Evolutionary conservation across 2,113 vertebrate genomes (phyloP), one percentile per base, ranked within the genome.

Genomic region (Ictalurus furcatus): DNA sequence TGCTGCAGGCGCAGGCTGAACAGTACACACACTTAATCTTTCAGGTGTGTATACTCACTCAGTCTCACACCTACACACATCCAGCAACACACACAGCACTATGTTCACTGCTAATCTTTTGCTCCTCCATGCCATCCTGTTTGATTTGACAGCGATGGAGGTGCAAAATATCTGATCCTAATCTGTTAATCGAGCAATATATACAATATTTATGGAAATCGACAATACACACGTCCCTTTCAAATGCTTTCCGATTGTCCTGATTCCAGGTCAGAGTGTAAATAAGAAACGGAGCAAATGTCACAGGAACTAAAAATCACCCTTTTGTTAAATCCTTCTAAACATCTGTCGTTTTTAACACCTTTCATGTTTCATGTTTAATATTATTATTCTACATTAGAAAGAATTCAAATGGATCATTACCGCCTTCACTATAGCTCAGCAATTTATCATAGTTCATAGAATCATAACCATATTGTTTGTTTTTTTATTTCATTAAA

Each of bases 1-100:
- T 99, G 85, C 95, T 99, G 92, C 98, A 98, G 92, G 97, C 97
- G 25, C 97, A 99, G 56, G 97, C 97, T 0, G 98, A 97, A 73
- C 97, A 99, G 92, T 97, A 98, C 92, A 98, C 95, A 91, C 97
- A 95, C 7, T 95, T 99, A 54, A 94, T 98, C 56, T 99, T 98
- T 90, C 97, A 99, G 98, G 98, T 98, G 93, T 8, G 84, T 30
- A 71, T n/a, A 11, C 67, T 28, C n/a, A 67, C 34, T 2, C n/a
- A 61, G 3, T 58, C 19, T 34, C 34, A 82, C 25, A 56, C 37
- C 13, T 7, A 59, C 59, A 76, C 30, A 67, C 58, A 61, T 23
- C 56, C 56, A 63, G n/a, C n/a, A 37, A 59, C 80, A 56, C 54
- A 82, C 52, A 17, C 54, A 37, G 19, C 0, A 14, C 73, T 48